Evolutionary conservation across 1,140 invertebrate species (phyloP).

Genomic region (Lithobius niger): DNA sequence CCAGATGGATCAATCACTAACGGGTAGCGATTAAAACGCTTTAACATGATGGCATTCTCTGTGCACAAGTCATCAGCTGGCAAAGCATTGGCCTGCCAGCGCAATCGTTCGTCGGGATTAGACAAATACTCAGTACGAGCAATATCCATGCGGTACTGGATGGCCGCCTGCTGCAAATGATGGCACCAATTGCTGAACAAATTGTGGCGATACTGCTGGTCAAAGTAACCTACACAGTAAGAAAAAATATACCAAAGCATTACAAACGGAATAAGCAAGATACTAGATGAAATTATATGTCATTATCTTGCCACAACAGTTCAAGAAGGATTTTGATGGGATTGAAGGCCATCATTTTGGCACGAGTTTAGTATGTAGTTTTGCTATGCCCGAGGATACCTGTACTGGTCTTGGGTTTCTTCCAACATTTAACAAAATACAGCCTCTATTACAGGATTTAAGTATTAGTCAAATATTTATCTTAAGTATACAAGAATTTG

Average conservation of each 20-base stretch:
- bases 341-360: too few relatives aligned
- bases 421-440: too few relatives aligned
- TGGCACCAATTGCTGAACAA: conserved; percentile 90
- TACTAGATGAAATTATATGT: background rate
- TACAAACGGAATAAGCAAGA: background rate
- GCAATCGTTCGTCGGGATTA: conserved; percentile 90
- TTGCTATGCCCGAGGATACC: too few relatives aligned
- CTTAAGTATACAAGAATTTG: too few relatives aligned
- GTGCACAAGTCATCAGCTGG: conserved; percentile 96
- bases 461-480: too few relatives aligned
- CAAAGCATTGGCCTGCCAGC: conserved; percentile 94
- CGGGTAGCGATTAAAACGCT: conserved; percentile 96
- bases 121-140: conserved; percentile 97
- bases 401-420: too few relatives aligned
- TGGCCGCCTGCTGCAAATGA: conserved; percentile 75
- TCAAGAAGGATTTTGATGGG: too few relatives aligned
- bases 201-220: conserved; percentile 93
- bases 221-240: conserved; percentile 65
- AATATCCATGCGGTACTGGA: conserved; percentile 83
- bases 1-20: conserved; percentile 98
- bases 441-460: too few relatives aligned
- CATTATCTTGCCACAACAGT: too few relatives aligned
- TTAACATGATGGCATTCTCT: conserved; percentile 99
- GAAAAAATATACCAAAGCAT: background rate
- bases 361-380: too few relatives aligned